phyloP scores from a whole-genome alignment of 2,113 vertebrate species.

The Antechinus stuartii region DNA sequence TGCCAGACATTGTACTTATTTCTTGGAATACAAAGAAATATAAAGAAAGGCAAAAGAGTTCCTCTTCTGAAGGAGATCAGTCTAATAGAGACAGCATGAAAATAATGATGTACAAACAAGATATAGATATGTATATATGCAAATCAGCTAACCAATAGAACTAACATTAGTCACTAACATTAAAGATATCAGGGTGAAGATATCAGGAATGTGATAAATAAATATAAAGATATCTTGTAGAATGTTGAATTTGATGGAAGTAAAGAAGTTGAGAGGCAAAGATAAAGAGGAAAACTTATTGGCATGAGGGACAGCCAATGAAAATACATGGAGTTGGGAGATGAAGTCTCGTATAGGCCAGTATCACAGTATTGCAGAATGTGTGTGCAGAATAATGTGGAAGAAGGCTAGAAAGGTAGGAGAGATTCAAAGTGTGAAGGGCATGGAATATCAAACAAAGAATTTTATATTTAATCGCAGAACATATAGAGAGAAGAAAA shows the following conservation, averaged over 20 bases:
- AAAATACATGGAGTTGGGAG: neutral
- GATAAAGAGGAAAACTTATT: neutral
- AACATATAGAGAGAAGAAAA: neutral
- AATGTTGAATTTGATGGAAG: neutral
- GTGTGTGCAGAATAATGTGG: neutral
- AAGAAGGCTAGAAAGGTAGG: neutral
- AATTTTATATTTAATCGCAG: neutral
- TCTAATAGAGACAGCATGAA: neutral
- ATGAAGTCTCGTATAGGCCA: neutral
- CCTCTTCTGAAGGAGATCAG: neutral
- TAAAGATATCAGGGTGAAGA: neutral
- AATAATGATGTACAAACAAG: neutral
- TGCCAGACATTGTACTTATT: neutral
- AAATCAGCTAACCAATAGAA: neutral
- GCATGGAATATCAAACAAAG: neutral
- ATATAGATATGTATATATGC: neutral
- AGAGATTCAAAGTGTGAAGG: neutral
- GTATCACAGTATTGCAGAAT: neutral
- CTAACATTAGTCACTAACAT: neutral
- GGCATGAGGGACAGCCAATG: neutral
- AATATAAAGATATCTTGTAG: neutral
- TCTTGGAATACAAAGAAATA: neutral
- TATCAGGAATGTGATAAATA: too few relatives aligned
- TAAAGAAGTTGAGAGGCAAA: neutral
- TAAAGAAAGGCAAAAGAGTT: neutral